Conservation (phyloP, 2,888 invertebrate species). For the Hemaris fuciformis region DNA sequence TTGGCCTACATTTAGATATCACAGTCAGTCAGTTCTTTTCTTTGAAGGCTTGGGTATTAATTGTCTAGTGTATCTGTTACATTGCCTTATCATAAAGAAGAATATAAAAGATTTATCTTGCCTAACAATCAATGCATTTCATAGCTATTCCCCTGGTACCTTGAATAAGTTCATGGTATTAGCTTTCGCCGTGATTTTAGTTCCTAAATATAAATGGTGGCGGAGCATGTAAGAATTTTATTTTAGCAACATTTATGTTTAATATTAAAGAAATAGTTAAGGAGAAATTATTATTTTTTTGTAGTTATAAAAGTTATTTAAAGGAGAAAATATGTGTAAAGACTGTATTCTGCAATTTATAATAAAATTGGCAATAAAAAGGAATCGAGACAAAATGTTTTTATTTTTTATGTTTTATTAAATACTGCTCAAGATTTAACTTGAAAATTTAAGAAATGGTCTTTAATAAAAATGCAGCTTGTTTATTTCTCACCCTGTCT, state of each 20-base stretch:
- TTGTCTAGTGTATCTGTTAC: too few species aligned
- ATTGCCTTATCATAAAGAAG: too few species aligned
- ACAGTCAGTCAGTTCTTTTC: too few species aligned
- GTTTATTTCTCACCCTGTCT: too few species aligned
- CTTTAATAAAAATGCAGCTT: too few species aligned
- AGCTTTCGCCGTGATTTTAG: not conserved
- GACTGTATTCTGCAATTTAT: not conserved
- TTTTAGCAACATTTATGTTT: not conserved
- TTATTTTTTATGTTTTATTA: not conserved
- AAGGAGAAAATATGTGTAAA: not conserved
- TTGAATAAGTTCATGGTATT: too few species aligned
- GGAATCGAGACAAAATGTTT: not conserved
- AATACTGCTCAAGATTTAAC: not conserved
- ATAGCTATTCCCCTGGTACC: too few species aligned
- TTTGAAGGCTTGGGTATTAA: too few species aligned
- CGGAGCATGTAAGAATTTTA: not conserved
- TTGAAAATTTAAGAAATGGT: too few species aligned
- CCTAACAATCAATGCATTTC: too few species aligned
- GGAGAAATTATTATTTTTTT: not conserved
- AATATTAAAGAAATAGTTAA: not conserved
- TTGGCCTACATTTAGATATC: too few species aligned
- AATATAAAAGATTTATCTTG: too few species aligned
- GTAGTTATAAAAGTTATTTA: not conserved
- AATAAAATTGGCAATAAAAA: not conserved
- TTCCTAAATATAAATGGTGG: not conserved